phyloP scores from a whole-genome alignment of 2,797 vertebrate species.

The Fringilla coelebs region DNA sequence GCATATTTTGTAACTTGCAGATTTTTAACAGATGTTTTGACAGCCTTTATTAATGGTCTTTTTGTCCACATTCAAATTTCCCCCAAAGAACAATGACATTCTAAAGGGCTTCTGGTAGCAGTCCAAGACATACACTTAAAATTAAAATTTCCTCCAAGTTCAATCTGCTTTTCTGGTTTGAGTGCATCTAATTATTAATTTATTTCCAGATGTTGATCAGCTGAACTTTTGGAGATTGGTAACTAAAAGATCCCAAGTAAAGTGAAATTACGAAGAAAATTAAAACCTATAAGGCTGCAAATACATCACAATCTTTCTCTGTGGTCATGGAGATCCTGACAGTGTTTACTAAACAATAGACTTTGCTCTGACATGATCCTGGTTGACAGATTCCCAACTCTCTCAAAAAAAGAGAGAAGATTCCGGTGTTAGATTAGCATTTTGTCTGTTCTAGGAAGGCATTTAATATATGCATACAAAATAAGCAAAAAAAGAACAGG shows the following conservation, averaged over 20 bases:
- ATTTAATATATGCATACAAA: background rate
- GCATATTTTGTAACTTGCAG: constrained; percentile 53
- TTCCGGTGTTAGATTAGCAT: background rate
- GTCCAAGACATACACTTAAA: constrained; percentile 58
- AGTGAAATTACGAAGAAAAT: background rate
- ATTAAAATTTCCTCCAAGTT: constrained; percentile 13
- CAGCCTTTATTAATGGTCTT: constrained; percentile 40
- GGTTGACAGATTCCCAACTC: background rate
- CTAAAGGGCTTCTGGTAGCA: constrained; percentile 38
- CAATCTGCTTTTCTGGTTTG: constrained; percentile 28
- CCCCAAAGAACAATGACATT: constrained; percentile 56
- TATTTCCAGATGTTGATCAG: background rate
- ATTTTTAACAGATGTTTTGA: constrained; percentile 59
- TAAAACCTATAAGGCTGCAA: background rate
- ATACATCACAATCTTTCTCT: background rate
- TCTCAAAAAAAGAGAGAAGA: background rate
- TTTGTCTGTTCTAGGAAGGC: background rate
- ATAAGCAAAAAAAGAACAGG: constrained; percentile 1
- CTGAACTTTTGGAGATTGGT: background rate
- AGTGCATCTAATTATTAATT: background rate
- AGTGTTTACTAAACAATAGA: background rate
- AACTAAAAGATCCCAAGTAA: background rate
- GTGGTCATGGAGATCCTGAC: background rate
- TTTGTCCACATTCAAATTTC: constrained; percentile 53
- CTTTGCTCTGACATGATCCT: background rate